Conservation (phyloP, 2,888 invertebrate species). For the Ennomos quercinarius region DNA sequence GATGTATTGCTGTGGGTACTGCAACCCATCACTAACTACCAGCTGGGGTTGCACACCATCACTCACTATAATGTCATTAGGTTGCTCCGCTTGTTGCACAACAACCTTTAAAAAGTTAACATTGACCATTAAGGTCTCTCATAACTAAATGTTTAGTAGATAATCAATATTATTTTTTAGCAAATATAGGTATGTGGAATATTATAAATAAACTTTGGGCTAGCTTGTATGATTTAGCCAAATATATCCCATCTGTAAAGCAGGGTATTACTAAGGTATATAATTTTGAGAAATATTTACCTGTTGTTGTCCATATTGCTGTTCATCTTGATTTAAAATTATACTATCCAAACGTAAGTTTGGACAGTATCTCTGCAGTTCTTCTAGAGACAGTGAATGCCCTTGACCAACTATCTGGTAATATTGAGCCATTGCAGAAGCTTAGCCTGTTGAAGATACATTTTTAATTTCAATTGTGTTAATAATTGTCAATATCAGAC, state of each 20-base stretch:
- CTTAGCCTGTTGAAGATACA: constrained; percentile 65
- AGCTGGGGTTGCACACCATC: constrained; percentile 75
- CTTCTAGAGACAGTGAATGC: constrained; percentile 83
- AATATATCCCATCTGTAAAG: neutral
- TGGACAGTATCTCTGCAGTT: constrained; percentile 87
- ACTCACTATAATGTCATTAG: constrained; percentile 84
- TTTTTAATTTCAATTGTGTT: too few species aligned
- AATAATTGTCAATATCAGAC: too few species aligned
- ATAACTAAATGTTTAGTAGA: too few species aligned
- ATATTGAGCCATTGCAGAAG: constrained; percentile 88
- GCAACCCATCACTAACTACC: constrained; percentile 77
- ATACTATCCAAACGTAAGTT: constrained; percentile 85
- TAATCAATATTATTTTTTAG: too few species aligned
- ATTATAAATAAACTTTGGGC: too few species aligned
- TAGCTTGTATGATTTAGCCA: neutral
- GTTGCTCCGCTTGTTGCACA: constrained; percentile 81
- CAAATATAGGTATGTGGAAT: too few species aligned
- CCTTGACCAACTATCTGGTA: constrained; percentile 88
- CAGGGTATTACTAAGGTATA: constrained; percentile 1
- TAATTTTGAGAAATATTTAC: constrained; percentile 47
- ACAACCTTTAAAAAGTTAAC: constrained; percentile 65
- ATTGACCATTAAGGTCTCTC: neutral
- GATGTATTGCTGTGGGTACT: constrained; percentile 80
- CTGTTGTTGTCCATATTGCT: constrained; percentile 80
- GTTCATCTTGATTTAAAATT: constrained; percentile 81